A percentile compares a stretch with the other conserved stretches of the same genome.
Conservation (phyloP, 2,888 invertebrate species). For the Erebia epiphron region DNA sequence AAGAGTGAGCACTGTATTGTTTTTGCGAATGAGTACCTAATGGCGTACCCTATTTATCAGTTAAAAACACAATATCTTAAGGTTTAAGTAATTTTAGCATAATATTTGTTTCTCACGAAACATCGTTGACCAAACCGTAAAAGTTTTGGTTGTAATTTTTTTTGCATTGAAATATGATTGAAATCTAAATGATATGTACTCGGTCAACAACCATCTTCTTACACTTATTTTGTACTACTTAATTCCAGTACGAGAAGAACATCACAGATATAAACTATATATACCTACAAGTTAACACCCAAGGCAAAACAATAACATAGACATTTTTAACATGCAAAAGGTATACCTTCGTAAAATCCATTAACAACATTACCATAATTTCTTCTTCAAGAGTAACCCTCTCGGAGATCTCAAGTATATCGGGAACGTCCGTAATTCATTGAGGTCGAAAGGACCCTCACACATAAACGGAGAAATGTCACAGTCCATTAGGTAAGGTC, state of each 20-base stretch:
- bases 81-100: slow-evolving; percentile 12
- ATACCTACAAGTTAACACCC: background rate
- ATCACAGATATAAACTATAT: no score
- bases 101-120: background rate
- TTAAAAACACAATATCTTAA: slow-evolving; percentile 23
- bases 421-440: slow-evolving; percentile 33
- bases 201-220: no score
- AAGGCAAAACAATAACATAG: background rate
- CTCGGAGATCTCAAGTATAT: slow-evolving; percentile 18
- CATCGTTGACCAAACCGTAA: no score
- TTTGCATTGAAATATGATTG: no score
- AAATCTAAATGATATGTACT: no score
- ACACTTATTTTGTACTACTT: no score
- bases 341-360: slow-evolving; percentile 2
- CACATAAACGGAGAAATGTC: slow-evolving; percentile 38
- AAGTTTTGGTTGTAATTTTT: no score
- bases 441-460: slow-evolving; percentile 35
- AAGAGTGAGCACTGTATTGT: slow-evolving; percentile 33
- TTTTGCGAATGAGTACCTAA: slow-evolving; percentile 30
- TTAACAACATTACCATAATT: slow-evolving; percentile 5
- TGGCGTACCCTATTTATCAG: slow-evolving; percentile 17
- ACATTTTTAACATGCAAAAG: background rate
- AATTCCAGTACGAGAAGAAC: no score
- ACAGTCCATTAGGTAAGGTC: slow-evolving; percentile 37
- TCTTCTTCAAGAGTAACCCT: slow-evolving; percentile 13